Percentiles rank a stretch among this genome's conserved stretches.
These are phyloP conservation scores for Lepidotrigona ventralis DNA, from an alignment of 1,140 invertebrate genomes.

Conservation along the genomic window DNA sequence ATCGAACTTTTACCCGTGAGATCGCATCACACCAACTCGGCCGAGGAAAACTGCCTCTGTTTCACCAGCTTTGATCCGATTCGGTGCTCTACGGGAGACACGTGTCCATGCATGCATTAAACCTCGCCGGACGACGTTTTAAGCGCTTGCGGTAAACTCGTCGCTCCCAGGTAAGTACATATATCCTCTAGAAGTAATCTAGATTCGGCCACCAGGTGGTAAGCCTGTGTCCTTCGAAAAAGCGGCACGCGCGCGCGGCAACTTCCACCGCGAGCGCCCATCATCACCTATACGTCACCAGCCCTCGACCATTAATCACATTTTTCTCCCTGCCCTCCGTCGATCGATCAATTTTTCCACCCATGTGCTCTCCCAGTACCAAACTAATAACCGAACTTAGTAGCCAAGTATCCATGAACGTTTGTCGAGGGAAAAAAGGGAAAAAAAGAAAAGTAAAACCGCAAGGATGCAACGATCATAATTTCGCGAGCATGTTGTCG, in stretches of 20 bases:
- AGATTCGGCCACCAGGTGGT: not conserved
- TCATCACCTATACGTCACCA: not conserved
- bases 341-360: slow-evolving; percentile 9
- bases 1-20: not conserved
- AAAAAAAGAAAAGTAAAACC: no score
- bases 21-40: not conserved
- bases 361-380: not conserved
- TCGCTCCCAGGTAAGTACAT: not conserved
- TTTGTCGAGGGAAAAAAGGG: not conserved
- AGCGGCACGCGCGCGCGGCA: not conserved
- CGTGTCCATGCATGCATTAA: slow-evolving; percentile 17
- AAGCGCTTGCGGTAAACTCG: slow-evolving; percentile 10
- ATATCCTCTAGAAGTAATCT: not conserved
- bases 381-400: slow-evolving; percentile 7
- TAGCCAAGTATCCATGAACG: not conserved
- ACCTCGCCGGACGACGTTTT: not conserved
- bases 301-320: not conserved
- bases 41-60: not conserved
- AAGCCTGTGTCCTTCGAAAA: not conserved
- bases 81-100: slow-evolving; percentile 4
- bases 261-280: not conserved
- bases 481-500: not conserved
- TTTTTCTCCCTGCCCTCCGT: not conserved
- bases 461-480: not conserved
- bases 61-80: not conserved